Evolutionary conservation across 2,888 invertebrate species (phyloP), one percentile per base, ranked within the genome.

Genomic region (Caenorhabditis sp.): DNA sequence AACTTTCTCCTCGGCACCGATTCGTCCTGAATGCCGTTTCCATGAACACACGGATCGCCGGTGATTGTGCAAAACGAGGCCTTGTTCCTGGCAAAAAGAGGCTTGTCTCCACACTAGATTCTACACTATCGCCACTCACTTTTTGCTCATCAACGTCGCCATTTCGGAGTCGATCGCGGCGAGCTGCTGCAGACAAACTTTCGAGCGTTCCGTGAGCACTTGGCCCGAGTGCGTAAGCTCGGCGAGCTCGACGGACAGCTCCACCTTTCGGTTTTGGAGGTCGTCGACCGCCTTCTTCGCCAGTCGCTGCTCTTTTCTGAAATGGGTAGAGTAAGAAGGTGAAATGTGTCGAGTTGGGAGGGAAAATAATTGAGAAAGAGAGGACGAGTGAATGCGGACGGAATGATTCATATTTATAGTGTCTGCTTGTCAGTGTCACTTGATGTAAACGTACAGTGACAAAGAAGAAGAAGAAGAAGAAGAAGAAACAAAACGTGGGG

Each of bases 11-110:
- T 24, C 2, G 26, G 13, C 11, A 15, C 22, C 4, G 13, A 20
- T 15, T 68, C 66, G 41, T 58, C 66, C 20, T 68, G 58, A 11
- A 68, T 48, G 0, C 66, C 66, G 41, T 68, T 50, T 15, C 66
- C 66, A 17, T 68, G 66, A 0, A 32, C 32, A 22, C 66, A 68
- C 11, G 26, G 27, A 13, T 58, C 66, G 0, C 66, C 66, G 37
- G 66, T 68, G 13, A 68, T 68, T 2, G 66, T 50, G 41, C 66
- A 68, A 1, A 50, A 17, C 13, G 43, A n/a, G n/a, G n/a, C n/a
- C n/a, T n/a, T n/a, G n/a, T 15, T 27, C 30, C 39, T 48, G 13
- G 6, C n/a, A 11, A 13, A 11, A 13, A n/a, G 24, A 5, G 26
- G 11, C 9, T 22, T 32, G n/a, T 20, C 17, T 35, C 7, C 7